Evolutionary conservation across 2,888 invertebrate genomes (phyloP).

Genomic region (Melinaea menophilus): DNA sequence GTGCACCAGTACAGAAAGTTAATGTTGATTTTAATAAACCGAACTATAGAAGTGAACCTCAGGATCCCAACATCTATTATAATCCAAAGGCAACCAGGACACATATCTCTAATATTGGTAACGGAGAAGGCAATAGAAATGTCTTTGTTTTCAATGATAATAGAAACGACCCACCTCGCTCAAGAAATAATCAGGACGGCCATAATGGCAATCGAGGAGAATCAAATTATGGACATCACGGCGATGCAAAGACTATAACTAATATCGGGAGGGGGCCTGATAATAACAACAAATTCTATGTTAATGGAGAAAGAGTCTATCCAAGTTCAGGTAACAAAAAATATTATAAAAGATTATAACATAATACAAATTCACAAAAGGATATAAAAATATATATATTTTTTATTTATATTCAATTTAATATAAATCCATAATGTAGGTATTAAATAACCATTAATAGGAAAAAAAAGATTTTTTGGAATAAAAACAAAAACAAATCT

Average conservation of each 20-base stretch:
- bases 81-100: too few species aligned
- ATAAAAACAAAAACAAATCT: too few species aligned
- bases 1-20: background rate
- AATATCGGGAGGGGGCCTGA: slow-evolving; percentile 16
- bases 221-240: background rate
- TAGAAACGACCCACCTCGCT: background rate
- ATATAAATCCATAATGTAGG: too few species aligned
- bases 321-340: background rate
- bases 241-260: background rate
- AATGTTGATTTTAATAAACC: slow-evolving; percentile 1
- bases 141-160: slow-evolving; percentile 6
- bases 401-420: too few species aligned
- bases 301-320: slow-evolving; percentile 11
- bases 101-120: slow-evolving; percentile 11
- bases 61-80: background rate
- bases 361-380: background rate
- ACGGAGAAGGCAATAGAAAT: slow-evolving; percentile 14
- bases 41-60: background rate
- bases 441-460: too few species aligned
- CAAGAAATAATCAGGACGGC: background rate
- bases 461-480: too few species aligned
- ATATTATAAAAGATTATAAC: background rate
- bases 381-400: too few species aligned
- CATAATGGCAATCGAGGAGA: background rate
- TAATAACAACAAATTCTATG: slow-evolving; percentile 14